Evolutionary conservation across 2,888 invertebrate genomes (phyloP), one percentile per base, ranked within the genome.

Genomic region (Andrena bucephala): DNA sequence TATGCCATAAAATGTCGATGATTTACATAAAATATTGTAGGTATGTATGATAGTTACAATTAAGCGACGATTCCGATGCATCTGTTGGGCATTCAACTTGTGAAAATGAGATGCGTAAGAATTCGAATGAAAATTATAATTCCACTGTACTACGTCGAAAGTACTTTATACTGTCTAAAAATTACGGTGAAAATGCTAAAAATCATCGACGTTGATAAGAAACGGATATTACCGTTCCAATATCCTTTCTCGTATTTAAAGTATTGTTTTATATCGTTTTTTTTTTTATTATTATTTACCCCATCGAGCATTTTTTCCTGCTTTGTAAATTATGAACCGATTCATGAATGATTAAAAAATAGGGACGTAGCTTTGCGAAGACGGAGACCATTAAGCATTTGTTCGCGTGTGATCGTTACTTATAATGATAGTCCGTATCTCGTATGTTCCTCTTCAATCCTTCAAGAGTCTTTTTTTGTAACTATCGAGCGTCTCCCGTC

Each of bases 361-460:
- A 36, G n/a, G 62, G 65, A 36, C 65, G 27, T 67, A 60, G 77
- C 52, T 79, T 66, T 66, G 79, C 80, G 76, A 81, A 78, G 81
- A 73, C 52, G 83, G 66, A 71, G 77, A 60, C 66, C 72, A 48
- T 81, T 70, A 76, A 74, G 76, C 85, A 79, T 84, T 84, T 74
- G 73, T 82, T 77, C 72, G 67, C 63, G 84, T 81, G 87, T 81
- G 89, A 89, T 87, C 77, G 83, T 90, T 86, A 90, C 79, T 87
- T 89, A 79, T 85, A 87, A 77, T 72, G 62, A 74, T 84, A 87
- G 79, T 81, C 73, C 71, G 79, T 84, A 75, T 87, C 66, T 84
- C 81, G 77, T 65, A 88, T 89, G 90, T 90, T 89, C 87, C 88
- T 88, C 72, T 57, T 84, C 83, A 73, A 78, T 81, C 69, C 70